Base-by-base conservation (phyloP, 2,797 vertebrate species). In the Cygnus olor region DNA sequence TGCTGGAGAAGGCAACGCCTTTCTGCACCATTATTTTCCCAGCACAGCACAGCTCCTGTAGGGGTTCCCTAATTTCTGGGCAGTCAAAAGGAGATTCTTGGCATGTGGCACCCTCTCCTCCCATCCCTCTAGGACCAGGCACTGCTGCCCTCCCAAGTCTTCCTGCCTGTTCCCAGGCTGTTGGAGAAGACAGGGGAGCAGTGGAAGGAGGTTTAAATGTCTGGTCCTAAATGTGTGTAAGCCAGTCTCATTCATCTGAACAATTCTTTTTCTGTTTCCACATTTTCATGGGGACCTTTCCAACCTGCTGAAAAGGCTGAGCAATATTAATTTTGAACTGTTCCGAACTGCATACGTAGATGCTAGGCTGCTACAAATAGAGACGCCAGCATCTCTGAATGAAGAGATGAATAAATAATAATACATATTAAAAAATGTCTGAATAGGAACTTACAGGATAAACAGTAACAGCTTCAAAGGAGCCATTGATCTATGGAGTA, bases 401-500 rank as follows among this genome's bases (percentile, higher is more conserved):
- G 80, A 91, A 84, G 76, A 89, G 86, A 86, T 91, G 95, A 94
- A 92, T 72, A 92, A 96, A 88, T 95, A 97, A 88, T 95, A 97
- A 88, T 80, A 85, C 71, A 60, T 94, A 88, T 90, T 97, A 53
- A 7, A 93, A 95, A 94, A 81, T 49, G 44, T 84, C 94, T 93
- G 92, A 96, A 95, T 94, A 96, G 91, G 58, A 96, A 90, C 80
- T 92, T 96, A 89, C 63, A 95, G 88, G 69, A 89, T 95, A 95
- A 97, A 95, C 73, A 63, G 71, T 94, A 95, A 85, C 53, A 79
- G 94, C 93, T 96, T 95, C 93, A 96, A 96, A 96, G 76, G 80
- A 94, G 45, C 68, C 78, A 97, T 92, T 97, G 95, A 96, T 97
- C 91, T 95, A 91, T 94, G 70, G 89, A 95, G 94, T 91, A 94